Conservation (phyloP, 1,140 invertebrate genomes). For the Dreissena polymorpha region DNA sequence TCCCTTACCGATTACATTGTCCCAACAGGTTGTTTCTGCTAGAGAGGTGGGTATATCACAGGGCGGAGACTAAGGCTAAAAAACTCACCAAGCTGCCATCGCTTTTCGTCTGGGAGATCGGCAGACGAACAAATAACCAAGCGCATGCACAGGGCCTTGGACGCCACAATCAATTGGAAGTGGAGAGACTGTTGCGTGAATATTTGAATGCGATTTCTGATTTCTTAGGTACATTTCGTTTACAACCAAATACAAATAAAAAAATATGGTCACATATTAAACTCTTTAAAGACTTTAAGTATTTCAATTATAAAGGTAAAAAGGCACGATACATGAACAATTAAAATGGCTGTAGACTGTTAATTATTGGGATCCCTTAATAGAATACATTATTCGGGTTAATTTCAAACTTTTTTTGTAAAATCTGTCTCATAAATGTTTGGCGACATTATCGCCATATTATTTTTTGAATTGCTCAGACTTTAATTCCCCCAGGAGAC, state of each 20-base stretch:
- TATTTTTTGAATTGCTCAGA: background rate
- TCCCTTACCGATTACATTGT: too few species aligned
- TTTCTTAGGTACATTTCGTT: conserved; percentile 25
- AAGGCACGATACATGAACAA: background rate
- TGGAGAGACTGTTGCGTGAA: conserved; percentile 12
- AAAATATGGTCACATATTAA: background rate
- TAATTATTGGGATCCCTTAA: background rate
- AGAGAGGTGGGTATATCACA: conserved; percentile 45
- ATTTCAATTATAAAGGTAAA: background rate
- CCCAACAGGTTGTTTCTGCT: conserved; percentile 21
- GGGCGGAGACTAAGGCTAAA: background rate
- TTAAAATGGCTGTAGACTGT: too few species aligned
- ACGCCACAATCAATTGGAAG: conserved; percentile 33
- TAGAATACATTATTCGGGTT: too few species aligned
- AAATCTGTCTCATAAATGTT: background rate
- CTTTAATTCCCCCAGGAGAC: conserved; percentile 68
- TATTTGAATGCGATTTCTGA: conserved; percentile 41
- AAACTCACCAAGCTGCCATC: conserved; percentile 14
- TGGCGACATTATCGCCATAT: background rate
- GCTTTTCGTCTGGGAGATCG: conserved; percentile 28
- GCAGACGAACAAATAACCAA: conserved; percentile 29
- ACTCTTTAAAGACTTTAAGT: too few species aligned
- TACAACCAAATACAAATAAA: background rate
- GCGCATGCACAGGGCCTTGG: conserved; percentile 41
- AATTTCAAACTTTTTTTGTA: background rate